Conservation (phyloP, 2,888 invertebrate genomes). For the Adineta ricciae region DNA sequence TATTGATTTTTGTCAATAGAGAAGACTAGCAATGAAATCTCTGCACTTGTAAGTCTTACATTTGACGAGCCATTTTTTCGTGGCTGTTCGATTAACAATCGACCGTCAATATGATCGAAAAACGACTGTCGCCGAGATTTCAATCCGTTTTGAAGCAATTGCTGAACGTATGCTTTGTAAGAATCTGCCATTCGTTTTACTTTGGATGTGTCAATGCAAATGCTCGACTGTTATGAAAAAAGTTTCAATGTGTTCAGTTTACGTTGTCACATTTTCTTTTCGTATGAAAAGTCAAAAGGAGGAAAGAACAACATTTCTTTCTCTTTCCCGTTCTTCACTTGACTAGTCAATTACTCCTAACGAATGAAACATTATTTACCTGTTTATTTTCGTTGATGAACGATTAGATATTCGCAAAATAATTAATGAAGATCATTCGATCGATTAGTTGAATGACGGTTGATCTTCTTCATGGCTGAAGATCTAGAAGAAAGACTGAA, state of each 20-base stretch:
- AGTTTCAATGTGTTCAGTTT: background rate
- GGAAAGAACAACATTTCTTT: background rate
- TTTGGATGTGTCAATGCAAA: background rate
- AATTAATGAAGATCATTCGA: background rate
- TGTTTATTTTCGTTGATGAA: background rate
- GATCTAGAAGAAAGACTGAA: background rate
- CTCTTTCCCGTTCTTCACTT: too few relatives aligned
- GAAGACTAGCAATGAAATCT: too few relatives aligned
- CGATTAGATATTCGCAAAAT: background rate
- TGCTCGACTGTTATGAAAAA: background rate
- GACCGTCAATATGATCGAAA: background rate
- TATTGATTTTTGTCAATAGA: too few relatives aligned
- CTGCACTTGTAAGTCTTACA: background rate
- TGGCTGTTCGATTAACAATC: background rate
- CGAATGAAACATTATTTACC: background rate
- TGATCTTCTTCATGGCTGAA: background rate
- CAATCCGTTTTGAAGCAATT: background rate
- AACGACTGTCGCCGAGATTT: background rate
- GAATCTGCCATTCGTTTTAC: background rate
- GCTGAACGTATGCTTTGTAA: background rate
- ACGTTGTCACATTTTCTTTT: background rate
- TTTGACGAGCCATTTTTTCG: background rate
- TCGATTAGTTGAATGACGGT: background rate
- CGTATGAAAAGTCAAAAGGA: background rate
- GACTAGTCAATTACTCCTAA: background rate